Conservation (phyloP, 2,797 vertebrate genomes). For the Vespertilio murinus region DNA sequence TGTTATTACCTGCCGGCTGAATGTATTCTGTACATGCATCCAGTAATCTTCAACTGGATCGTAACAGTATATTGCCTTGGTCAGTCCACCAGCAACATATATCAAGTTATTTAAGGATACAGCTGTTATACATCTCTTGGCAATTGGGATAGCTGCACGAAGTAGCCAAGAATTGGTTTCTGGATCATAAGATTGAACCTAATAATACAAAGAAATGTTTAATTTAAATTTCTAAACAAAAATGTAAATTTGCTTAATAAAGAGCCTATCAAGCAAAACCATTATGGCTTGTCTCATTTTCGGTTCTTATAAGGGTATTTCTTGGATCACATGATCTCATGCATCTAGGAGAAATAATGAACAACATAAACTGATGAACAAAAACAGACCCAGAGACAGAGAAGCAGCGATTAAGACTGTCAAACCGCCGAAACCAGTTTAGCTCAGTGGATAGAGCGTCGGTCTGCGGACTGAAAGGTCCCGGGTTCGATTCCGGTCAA, state of each 20-base stretch:
- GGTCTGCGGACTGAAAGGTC: too few relatives aligned
- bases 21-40: conserved; percentile 96
- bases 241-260: conserved; percentile 13
- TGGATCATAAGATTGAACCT: conserved; percentile 98
- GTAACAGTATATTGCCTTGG: conserved; percentile 96
- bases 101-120: conserved; percentile 96
- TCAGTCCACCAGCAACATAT: conserved; percentile 96
- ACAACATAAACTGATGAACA: too few relatives aligned
- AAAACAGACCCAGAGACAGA: too few relatives aligned
- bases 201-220: conserved; percentile 67
- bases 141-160: conserved; percentile 94
- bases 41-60: conserved; percentile 96
- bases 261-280: neutral
- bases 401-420: too few relatives aligned
- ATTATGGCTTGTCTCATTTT: too few relatives aligned
- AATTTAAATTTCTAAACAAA: conserved; percentile 46
- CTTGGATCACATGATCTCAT: too few relatives aligned
- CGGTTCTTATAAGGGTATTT: too few relatives aligned
- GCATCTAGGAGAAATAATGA: too few relatives aligned
- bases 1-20: conserved; percentile 93
- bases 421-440: too few relatives aligned
- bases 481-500: too few relatives aligned
- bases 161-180: conserved; percentile 93
- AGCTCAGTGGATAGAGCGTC: too few relatives aligned
- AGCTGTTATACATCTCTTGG: conserved; percentile 96